A percentile compares a stretch with the other conserved stretches of the same genome.
phyloP scores from a whole-genome alignment of 2,888 invertebrate genomes.

The Parnassius apollo region DNA sequence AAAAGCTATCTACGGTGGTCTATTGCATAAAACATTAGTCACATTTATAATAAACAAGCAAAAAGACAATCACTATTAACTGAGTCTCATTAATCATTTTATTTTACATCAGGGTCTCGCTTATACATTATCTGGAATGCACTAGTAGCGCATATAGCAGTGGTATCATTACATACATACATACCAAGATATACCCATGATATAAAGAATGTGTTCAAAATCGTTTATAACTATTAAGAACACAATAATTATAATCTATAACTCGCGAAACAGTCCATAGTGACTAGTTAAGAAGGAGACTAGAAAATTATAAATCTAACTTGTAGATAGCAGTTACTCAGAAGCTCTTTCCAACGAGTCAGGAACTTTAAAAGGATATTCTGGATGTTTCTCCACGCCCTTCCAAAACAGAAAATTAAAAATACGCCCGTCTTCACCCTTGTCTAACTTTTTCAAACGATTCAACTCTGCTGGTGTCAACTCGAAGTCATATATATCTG shows the following conservation, averaged over 20 bases:
- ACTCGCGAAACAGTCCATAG: no score
- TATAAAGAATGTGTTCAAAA: no score
- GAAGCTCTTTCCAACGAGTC: conserved; percentile 11
- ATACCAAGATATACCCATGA: no score
- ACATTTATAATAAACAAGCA: neutral
- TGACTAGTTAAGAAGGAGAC: neutral
- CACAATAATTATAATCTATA: no score
- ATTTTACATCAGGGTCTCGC: no score
- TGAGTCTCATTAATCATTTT: no score
- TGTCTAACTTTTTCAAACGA: conserved; percentile 80
- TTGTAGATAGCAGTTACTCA: conserved; percentile 11
- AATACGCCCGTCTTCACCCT: conserved; percentile 83
- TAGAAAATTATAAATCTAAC: conserved; percentile 14
- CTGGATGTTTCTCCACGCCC: conserved; percentile 85
- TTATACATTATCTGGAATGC: no score
- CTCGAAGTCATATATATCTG: conserved; percentile 84
- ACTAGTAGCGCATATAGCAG: no score
- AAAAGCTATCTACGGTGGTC: conserved; percentile 21
- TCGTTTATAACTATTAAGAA: no score
- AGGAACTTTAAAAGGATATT: conserved; percentile 82
- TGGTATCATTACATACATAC: no score
- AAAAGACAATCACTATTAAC: neutral
- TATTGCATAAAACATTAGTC: conserved; percentile 6
- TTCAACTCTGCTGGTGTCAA: conserved; percentile 78
- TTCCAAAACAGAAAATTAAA: conserved; percentile 85